phyloP scores from a whole-genome alignment of 2,888 invertebrate species.

The Perizoma flavofasciatum region DNA sequence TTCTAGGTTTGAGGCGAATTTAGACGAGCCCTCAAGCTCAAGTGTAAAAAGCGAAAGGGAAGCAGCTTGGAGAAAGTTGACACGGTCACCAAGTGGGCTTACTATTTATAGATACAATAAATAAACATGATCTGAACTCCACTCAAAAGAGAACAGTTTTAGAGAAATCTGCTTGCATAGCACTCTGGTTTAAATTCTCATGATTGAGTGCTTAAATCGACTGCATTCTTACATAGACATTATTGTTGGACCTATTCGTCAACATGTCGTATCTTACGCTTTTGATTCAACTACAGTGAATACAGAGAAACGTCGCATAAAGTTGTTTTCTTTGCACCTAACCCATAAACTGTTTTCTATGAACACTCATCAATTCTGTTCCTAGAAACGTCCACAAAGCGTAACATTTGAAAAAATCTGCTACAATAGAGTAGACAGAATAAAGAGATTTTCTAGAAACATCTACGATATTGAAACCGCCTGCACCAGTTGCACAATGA shows the following conservation, averaged over 20 bases:
- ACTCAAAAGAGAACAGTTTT: constrained; percentile 44
- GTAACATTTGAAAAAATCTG: not conserved
- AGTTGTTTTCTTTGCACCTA: constrained; percentile 4
- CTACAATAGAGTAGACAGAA: not conserved
- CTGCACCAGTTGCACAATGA: not conserved
- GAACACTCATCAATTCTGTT: constrained; percentile 16
- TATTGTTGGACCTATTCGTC: constrained; percentile 21
- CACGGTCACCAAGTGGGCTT: constrained; percentile 38
- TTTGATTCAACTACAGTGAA: constrained; percentile 17
- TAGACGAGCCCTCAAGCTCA: constrained; percentile 10
- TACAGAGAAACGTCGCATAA: constrained; percentile 11
- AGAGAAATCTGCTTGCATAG: constrained; percentile 51
- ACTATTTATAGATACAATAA: constrained; percentile 6
- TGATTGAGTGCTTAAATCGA: constrained; percentile 46
- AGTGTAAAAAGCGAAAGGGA: constrained; percentile 48
- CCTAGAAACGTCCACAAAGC: constrained; percentile 13
- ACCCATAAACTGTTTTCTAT: constrained; percentile 22
- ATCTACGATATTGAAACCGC: not conserved
- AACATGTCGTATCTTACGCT: constrained; percentile 26
- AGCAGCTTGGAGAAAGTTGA: constrained; percentile 67
- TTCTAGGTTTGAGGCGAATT: no score
- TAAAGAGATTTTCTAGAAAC: not conserved
- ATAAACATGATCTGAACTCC: constrained; percentile 23
- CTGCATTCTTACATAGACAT: constrained; percentile 23
- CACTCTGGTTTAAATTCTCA: constrained; percentile 51